These are phyloP conservation scores for Gallinago undulata DNA, from an alignment of 2,113 vertebrate species.

Conservation along the genomic window DNA sequence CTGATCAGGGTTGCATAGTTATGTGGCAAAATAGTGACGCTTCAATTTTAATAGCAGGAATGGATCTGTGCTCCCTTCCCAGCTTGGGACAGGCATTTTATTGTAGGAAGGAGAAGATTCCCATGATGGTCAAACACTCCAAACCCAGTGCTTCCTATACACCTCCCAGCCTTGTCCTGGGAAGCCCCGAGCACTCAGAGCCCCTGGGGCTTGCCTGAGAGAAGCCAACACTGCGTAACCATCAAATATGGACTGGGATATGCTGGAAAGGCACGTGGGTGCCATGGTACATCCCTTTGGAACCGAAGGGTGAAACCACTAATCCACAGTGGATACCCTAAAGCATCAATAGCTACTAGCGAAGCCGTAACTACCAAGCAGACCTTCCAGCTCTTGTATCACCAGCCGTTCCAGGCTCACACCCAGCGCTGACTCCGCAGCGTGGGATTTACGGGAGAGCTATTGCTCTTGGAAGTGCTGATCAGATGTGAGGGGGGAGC, in stretches of 20 bases:
- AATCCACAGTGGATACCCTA: no score
- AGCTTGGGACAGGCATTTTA: neutral
- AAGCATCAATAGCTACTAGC: neutral
- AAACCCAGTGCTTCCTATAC: neutral
- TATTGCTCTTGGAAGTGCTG: neutral
- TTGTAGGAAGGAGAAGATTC: neutral
- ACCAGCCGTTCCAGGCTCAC: neutral
- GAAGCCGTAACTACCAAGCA: accelerated
- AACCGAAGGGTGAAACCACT: neutral
- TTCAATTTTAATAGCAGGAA: neutral
- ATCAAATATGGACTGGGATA: neutral
- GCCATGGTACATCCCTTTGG: accelerated
- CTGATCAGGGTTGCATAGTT: neutral
- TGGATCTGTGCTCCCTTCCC: neutral
- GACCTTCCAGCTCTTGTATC: neutral
- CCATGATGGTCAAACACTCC: neutral
- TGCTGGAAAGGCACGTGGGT: neutral
- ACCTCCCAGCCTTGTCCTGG: neutral
- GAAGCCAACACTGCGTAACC: accelerated
- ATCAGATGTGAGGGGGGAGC: neutral
- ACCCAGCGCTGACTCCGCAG: neutral
- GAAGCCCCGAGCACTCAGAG: neutral
- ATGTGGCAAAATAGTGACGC: neutral
- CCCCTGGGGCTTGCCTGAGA: neutral
- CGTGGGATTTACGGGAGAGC: neutral